Base-by-base conservation (phyloP, 2,113 vertebrate species). In the Tapirus terrestris region DNA sequence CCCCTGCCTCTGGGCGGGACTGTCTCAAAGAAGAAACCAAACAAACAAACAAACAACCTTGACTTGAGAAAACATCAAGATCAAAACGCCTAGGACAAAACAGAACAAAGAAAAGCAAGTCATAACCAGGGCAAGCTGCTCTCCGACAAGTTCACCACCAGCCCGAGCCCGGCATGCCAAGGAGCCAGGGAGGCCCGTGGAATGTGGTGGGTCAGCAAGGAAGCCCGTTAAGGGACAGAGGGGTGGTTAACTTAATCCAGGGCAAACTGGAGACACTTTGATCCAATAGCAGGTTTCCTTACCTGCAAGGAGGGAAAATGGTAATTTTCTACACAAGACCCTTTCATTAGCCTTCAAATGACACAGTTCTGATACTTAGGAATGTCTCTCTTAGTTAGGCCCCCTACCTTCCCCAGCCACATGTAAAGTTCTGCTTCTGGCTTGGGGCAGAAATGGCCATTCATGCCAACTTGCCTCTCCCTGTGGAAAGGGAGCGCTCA, bases 271-370 rank as follows among this genome's bases (percentile, higher is more conserved):
- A 85, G 77, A 87, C 87, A 83, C 29, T 83, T 11, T 48, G 61
- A 92, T 29, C 67, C 77, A 58, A 92, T 21, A 92, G 79, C 36
- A 79, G 51, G 43, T 56, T 89, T 56, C 77, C 31, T 88, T 60
- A 87, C 89, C 86, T 89, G 73, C 51, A 43, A 86, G 48, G 0
- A 77, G 36, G 63, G 73, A 91, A 87, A 81, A 95, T 3, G 84
- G 70, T 63, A 60, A 96, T 81, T 94, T 91, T 84, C 83, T 70
- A 77, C 65, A 60, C 29, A 45, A 88, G 45, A 76, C 63, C 83
- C 29, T 53, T 56, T 96, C 89, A 70, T 96, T 70, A 83, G 68
- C 39, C 21, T 80, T 63, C 39, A 76, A 90, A 87, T 61, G 86
- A 80, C 63, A 87, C 11, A 23, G 77, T 60, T 90, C 58, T 18